phyloP scores from a whole-genome alignment of 1,140 invertebrate genomes.

The Antheraea mylitta region DNA sequence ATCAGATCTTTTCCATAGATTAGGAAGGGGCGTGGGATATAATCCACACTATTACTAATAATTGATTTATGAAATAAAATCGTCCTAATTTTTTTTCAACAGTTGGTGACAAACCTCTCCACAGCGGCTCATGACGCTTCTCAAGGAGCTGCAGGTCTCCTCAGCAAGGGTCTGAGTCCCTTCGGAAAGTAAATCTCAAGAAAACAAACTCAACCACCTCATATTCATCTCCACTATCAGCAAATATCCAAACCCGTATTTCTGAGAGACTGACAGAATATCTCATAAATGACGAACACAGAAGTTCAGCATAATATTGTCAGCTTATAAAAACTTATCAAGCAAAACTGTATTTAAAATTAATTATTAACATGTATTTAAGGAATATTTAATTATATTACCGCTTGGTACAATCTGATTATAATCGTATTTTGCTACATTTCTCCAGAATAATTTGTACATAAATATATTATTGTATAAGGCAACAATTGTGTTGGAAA shows the following conservation, averaged over 20 bases:
- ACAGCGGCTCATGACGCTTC: constrained; percentile 60
- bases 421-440: background rate
- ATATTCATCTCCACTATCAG: background rate
- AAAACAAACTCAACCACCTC: constrained; percentile 3
- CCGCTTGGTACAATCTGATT: background rate
- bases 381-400: too few relatives aligned
- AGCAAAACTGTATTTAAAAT: constrained; percentile 7
- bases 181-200: constrained; percentile 55
- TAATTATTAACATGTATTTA: constrained; percentile 1
- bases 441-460: background rate
- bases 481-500: background rate
- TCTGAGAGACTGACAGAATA: constrained; percentile 33
- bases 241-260: constrained; percentile 11
- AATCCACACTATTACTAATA: too few relatives aligned
- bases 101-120: constrained; percentile 62
- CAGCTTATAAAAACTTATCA: too few relatives aligned
- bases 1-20: too few relatives aligned
- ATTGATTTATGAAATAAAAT: too few relatives aligned
- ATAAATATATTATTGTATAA: background rate
- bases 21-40: too few relatives aligned
- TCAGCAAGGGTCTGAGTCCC: constrained; percentile 64
- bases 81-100: constrained; percentile 6
- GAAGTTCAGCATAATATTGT: background rate
- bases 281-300: background rate
- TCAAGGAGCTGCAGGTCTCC: constrained; percentile 58